Conservation (phyloP, 2,113 vertebrate species). For the Platanista minor region DNA sequence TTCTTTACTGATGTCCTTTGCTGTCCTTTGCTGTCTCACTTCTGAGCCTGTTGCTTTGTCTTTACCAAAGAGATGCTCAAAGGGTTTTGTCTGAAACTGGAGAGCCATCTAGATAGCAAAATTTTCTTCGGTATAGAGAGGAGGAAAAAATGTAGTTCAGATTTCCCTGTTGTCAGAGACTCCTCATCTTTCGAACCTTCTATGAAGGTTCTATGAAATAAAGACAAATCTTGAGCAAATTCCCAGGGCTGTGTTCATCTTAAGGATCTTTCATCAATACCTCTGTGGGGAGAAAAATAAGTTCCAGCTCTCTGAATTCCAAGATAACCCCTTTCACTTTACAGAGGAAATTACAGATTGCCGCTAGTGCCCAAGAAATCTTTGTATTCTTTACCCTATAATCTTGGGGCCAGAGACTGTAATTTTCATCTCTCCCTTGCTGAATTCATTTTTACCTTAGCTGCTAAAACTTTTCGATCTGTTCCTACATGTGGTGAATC, state of each 20-base stretch:
- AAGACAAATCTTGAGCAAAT: constrained; percentile 15
- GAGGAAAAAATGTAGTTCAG: neutral
- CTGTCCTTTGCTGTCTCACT: neutral
- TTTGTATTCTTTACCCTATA: constrained; percentile 36
- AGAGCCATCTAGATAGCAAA: neutral
- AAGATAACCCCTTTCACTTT: neutral
- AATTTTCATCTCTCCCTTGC: neutral
- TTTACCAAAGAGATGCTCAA: neutral
- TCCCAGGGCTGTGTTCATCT: neutral
- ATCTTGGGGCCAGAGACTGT: neutral
- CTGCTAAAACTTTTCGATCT: neutral
- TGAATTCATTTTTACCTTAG: constrained; percentile 13
- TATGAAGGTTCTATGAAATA: constrained; percentile 9
- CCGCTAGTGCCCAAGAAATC: neutral
- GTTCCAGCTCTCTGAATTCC: neutral
- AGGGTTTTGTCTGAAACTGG: neutral
- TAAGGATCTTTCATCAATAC: neutral
- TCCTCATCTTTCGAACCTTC: neutral
- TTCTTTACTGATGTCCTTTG: neutral
- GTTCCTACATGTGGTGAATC: neutral
- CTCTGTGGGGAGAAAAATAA: neutral
- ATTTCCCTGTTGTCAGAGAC: neutral
- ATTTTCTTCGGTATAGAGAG: neutral
- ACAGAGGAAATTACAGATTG: constrained; percentile 40
- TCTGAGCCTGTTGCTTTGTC: neutral